Base-by-base conservation (phyloP, 2,888 invertebrate species). In the Bhutanitis thaidina region DNA sequence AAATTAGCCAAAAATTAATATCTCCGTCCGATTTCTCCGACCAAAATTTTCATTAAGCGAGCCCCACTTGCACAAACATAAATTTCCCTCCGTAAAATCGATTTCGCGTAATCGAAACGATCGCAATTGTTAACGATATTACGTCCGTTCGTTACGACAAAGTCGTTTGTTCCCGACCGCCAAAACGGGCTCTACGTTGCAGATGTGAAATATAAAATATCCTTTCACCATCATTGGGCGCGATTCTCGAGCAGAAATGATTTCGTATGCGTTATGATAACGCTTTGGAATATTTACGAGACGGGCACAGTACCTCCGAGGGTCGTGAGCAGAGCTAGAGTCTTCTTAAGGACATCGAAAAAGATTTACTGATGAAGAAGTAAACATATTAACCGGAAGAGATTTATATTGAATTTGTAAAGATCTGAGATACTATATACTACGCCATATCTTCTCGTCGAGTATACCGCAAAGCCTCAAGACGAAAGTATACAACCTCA, bases 131-230 rank as follows among this genome's bases (percentile, higher is more conserved):
- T 7, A 27, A 27, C 27, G 45, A n/a, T 37, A 37, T 37, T 20
- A 10, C 20, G 27, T 2, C 5, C 14, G 29, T 3, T 15, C 30
- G 15, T 12, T n/a, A 30, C 13, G 13, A 16, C n/a, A 29, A 29
- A 12, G 29, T 12, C 1, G 44, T 45, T 16, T 12, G 37, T 30
- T 15, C 12, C n/a, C 30, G 16, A n/a, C 15, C 3, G 27, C 35
- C 48, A 40, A 27, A 48, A 27, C 40, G 27, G n/a, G 40, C 14
- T 35, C 40, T 35, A 41, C 48, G 29, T 10, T 48, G 35, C 4
- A 34, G 34, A 25, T 48, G 41, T 40, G 41, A 10, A 27, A 41
- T 48, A 41, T 48, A 25, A 40, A 47, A 39, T 30, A 29, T 39
- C 20, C 39, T 35, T n/a, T 48, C 27, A 15, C 27, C 41, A 48